Evolutionary conservation across 2,797 vertebrate genomes (phyloP), one percentile per base, ranked within the genome.

Genomic region (Mus caroli): DNA sequence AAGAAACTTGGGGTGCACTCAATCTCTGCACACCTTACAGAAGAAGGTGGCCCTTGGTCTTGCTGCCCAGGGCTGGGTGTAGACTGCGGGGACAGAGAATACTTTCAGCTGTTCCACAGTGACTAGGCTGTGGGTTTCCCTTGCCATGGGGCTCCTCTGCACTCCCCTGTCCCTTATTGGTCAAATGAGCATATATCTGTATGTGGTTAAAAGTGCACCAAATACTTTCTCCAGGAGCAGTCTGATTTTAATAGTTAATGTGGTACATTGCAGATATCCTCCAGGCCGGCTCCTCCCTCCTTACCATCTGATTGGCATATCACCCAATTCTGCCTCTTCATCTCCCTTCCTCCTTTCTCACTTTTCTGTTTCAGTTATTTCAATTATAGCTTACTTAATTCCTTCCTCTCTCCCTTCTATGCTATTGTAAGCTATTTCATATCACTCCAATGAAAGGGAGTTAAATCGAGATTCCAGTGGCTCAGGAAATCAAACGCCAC

Each of bases 361-460:
- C 8, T 15, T 19, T 62, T 11, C 28, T 20, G 24, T n/a, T 26
- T 43, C 58, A 19, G 3, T 52, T n/a, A 10, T 24, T 28, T 43
- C 10, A 1, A 1, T 50, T 54, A 28, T 20, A 3, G 13, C 60
- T 82, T 76, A 58, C 17, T 46, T 58, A 31, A 28, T 85, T 62
- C 82, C 28, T 73, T 62, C 46, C 43, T 54, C 43, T 43, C 15
- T 73, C 28, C 5, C 37, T 79, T 91, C 54, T 80, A 56, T n/a
- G 82, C 76, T 71, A 52, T 3, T 56, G 54, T 79, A 89, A 93
- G 37, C 87, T 22, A 90, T 64, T 94, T 80, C 17, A 17, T 54
- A 50, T 89, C 24, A 58, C 28, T 0, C 9, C 56, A 60, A 7
- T 84, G 58, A 88, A 69, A 26, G 91, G 58, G 62, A 79, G 64